Percentiles rank a stretch among this genome's conserved stretches.
Evolutionary conservation across 2,888 invertebrate species (phyloP).

Genomic region (Emmelina monodactyla): DNA sequence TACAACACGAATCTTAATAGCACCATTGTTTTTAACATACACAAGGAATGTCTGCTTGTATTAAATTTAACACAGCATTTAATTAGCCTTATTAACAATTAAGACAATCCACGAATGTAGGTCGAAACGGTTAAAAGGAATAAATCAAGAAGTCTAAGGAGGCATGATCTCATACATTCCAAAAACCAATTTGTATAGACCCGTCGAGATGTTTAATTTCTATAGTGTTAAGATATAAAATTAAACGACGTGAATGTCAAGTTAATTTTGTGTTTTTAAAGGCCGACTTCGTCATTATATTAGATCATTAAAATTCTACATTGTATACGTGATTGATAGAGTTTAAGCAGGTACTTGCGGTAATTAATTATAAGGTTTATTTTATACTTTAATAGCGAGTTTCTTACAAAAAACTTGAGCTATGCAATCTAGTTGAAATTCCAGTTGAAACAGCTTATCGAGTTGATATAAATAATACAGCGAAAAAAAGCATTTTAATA

Average conservation of each 20-base stretch:
- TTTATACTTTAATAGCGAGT: no score
- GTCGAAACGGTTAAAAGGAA: conserved; percentile 62
- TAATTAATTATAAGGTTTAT: conserved; percentile 1
- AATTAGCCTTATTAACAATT: conserved; percentile 66
- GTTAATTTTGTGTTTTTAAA: conserved; percentile 26
- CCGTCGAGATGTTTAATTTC: background rate
- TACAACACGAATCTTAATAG: background rate
- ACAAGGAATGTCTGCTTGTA: background rate
- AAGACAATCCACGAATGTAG: conserved; percentile 58
- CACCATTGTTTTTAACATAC: background rate
- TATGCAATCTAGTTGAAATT: no score
- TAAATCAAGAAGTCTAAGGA: conserved; percentile 45
- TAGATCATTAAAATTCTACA: conserved; percentile 45
- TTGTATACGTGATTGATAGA: background rate
- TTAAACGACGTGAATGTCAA: conserved; percentile 9
- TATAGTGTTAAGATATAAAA: no score
- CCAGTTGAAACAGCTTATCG: no score
- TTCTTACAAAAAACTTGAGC: no score
- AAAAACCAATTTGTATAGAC: conserved; percentile 4
- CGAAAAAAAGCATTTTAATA: no score
- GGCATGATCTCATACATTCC: conserved; percentile 47
- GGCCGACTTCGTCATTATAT: conserved; percentile 43
- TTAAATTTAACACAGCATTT: conserved; percentile 43
- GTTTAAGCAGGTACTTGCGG: background rate
- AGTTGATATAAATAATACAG: no score